Evolutionary conservation across 2,888 invertebrate genomes (phyloP), one percentile per base, ranked within the genome.

Genomic region (Orgyia antiqua): DNA sequence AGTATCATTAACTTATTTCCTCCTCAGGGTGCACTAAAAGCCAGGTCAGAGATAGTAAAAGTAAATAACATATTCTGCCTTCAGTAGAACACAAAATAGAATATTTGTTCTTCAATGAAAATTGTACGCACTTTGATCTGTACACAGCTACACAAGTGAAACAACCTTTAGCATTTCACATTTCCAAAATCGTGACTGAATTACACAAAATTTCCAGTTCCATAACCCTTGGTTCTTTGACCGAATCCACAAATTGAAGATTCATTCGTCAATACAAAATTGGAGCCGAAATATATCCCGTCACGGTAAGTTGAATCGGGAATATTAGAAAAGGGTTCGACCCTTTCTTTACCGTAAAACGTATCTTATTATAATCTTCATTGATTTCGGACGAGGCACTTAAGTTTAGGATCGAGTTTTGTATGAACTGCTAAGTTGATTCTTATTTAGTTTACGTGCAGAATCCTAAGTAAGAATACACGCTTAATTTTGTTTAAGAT

Each of bases 261-360:
- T 42, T 45, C 51, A 54, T 51, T 51, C 38, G 47, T 51, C 55
- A 51, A 40, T 47, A 31, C 33, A 24, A 47, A 44, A 51, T 54
- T 40, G 36, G 53, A 26, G 30, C 24, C 29, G 31, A 41, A 41
- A 36, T 8, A 30, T 27, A 34, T 39, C 43, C 40, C 48, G 34
- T 42, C 47, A 28, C 36, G 20, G 18, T 19, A 13, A 31, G 20
- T 47, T 39, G 39, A 45, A 40, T 47, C 23, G 31, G 26, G 29
- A 54, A 51, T 44, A 39, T 54, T 39, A 51, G 39, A 38, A 27
- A 36, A 51, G 40, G 51, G 44, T 47, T 21, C 2, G 18, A 23
- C 36, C 28, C 21, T 42, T 40, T 36, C 48, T 35, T 51, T 35
- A 31, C 28, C 29, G 19, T 40, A 31, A 41, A 29, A 46, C 35